Evolutionary conservation across 1,140 invertebrate genomes (phyloP), one percentile per base, ranked within the genome.

Genomic region (Drosophila sp.): DNA sequence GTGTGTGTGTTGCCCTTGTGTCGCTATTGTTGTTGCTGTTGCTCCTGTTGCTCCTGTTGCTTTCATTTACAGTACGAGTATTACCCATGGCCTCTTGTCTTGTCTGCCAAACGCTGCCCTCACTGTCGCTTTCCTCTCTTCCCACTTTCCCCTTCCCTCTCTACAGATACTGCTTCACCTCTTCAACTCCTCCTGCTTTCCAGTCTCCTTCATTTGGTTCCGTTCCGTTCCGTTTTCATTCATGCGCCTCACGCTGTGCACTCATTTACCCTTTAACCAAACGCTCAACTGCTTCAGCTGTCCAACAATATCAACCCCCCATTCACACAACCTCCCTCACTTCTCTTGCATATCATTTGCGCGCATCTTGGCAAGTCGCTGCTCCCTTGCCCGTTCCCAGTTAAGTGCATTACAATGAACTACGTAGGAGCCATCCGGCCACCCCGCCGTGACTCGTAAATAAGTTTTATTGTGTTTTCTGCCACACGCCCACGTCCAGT

Each of bases 331-430:
- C 8, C n/a, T n/a, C 46, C 25, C 34, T 58, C 41, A 48, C 65
- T 78, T 48, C 65, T 78, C 76, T 89, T 87, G 82, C 82, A 86
- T 86, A 86, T 86, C 82, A 86, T 86, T 87, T 79, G 82, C 72
- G 83, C 83, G 79, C 83, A 87, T 89, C 83, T 87, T 82, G 81
- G 36, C 56, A 16, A 43, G 21, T 2, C 54, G 7, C 21, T 66
- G 5, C 54, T 18, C 27, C 16, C 4, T 4, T 9, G 13, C 16
- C 29, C 18, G 7, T 16, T n/a, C 56, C 58, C 70, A 21, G 45
- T 89, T 89, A 87, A 87, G 82, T 87, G 82, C 83, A 87, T 89
- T 87, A 89, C 82, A 87, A 87, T 87, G 82, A 87, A 87, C 78
- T 87, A 73, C 79, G 75, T 72, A 43, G 72, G 67, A 66, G 82